Percentiles rank a stretch among this genome's conserved stretches.
phyloP scores from a whole-genome alignment of 1,140 invertebrate species.

The honey bee (Apis mellifera) region Amel_HAv3.1 CM009939.2:4088501-4089000 shows the following conservation, averaged over 20 bases:
- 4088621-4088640: too few relatives aligned
- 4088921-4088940: background rate
- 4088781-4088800: too few relatives aligned
- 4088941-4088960: too few relatives aligned
- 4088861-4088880: background rate
- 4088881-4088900: background rate
- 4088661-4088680: background rate
- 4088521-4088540: too few relatives aligned
- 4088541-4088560: too few relatives aligned
- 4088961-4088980: background rate
- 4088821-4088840: too few relatives aligned
- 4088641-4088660: background rate
- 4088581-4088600: too few relatives aligned
- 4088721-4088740: background rate
- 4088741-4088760: background rate
- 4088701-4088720: background rate
- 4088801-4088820: too few relatives aligned
- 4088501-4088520: too few relatives aligned
- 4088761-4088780: background rate
- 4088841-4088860: background rate
- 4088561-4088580: too few relatives aligned
- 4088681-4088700: background rate
- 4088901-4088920: background rate
- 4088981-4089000: conserved; percentile 3
- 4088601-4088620: too few relatives aligned